Base-by-base conservation (phyloP, 53 echinoderm and acorn worm genomes). In the Arbacia lixula region DNA sequence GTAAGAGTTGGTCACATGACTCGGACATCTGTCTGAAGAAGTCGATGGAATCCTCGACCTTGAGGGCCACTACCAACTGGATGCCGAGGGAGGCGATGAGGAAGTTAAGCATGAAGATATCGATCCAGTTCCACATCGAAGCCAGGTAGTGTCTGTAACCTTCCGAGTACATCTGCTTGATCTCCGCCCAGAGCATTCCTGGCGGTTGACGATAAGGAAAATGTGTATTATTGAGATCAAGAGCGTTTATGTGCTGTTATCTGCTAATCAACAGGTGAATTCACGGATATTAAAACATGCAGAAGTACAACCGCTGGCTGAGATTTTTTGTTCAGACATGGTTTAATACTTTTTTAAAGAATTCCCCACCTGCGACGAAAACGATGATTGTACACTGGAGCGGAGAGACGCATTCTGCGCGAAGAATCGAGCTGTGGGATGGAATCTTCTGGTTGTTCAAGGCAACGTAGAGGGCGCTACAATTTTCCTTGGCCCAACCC, bases 41-140 rank as follows among this genome's bases (percentile, higher is more conserved):
- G 1, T n/a, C 36, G 0, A 87, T 71, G 30, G 94, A 87, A 0
- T 19, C 12, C 6, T 60, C 41, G 3, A 86, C 85, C 57, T 85
- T 85, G 16, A n/a, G 9, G 41, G 83, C 85, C 0, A 90, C 90
- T 50, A 68, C 36, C 1, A 58, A 29, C 72, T 86, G 91, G 17
- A 93, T 50, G 26, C 83, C 25, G 75, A 92, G 92, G 9, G 88
- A 86, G 1, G 92, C 81, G 46, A 98, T 81, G 57, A 92, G 92
- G 19, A 94, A 68, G 51, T 92, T 98, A 32, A 97, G 63, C 98
- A 94, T 94, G 31, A 86, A 86, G 27, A 94, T 92, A 29, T 94
- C 98, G 26, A 98, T 77, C 91, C 93, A 92, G 80, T 98, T 98
- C 98, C 98, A 98, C 10, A 88, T 63, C 0, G 98, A 98, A 10